Base-by-base conservation (phyloP, 2,113 vertebrate genomes). In the Sapayoa aenigma region DNA sequence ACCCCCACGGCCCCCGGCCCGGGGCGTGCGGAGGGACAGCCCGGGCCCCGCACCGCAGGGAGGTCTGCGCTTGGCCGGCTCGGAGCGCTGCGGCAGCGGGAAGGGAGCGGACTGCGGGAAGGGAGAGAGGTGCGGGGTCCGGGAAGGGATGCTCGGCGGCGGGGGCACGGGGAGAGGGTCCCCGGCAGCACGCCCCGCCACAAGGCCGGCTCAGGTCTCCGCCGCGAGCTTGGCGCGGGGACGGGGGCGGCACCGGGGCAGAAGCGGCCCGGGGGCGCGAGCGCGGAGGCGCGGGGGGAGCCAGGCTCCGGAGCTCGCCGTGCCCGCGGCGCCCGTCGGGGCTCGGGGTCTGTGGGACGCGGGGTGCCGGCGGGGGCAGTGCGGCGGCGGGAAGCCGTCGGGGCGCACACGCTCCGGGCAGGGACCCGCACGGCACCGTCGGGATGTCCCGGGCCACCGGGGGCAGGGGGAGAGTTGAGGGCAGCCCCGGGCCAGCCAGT, bases 71-170 rank as follows among this genome's bases (percentile, higher is more conserved):
- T 79, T 42, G 84, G 87, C 91, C 87, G 76, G 88, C 55, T 76
- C 33, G 65, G 55, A 90, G 75, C 47, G 87, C 79, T 93, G 95
- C 93, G 75, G 93, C 93, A 95, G 65, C 75, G 74, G 72, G 66
- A 55, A 78, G 65, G 52, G 75, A 85, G 80, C 71, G 55, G 87
- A 74, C 79, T 84, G 89, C 92, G 69, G 94, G 86, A 76, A 53
- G 49, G 31, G 14, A 68, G 19, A n/a, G n/a, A n/a, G 66, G 44
- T 63, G 83, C 37, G 63, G 47, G 87, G 73, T 35, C 66, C 49
- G 23, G 25, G 42, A 85, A 24, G 23, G 24, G 69, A 68, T 53
- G 59, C 72, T 86, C 62, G 62, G 81, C 28, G 77, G 42, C 12
- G 12, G 24, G 14, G 10, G 9, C 25, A n/a, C 30, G 37, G 66